Evolutionary conservation across 1,140 invertebrate genomes (phyloP), one percentile per base, ranked within the genome.

Genomic region (Goniozus legneri): DNA sequence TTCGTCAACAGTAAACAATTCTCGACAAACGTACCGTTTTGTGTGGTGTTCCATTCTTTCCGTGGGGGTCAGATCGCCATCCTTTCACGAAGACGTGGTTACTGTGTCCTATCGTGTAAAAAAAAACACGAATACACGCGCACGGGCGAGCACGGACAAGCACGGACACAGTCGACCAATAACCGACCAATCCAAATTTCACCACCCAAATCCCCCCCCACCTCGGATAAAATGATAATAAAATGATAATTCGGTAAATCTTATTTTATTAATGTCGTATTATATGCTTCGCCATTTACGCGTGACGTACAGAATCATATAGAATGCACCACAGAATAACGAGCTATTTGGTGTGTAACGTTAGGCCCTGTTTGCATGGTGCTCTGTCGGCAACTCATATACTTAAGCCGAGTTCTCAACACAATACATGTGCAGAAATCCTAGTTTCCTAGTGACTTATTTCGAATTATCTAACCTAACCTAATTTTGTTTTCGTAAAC

Each of bases 51-150:
- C 62, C 69, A 69, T 70, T 65, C 62, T 67, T 69, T 27, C 45
- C 40, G 32, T 58, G 47, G 58, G 61, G 67, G 67, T 72, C 69
- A 71, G 64, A 64, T 70, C 58, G 66, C 65, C 69, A 68, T 72
- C 60, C 61, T 70, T 56, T 50, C 32, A n/a, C n/a, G 33, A 42
- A 54, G 34, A 52, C 49, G 44, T 58, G 42, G n/a, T n/a, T n/a
- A n/a, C 51, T 41, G 52, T 44, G 56, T 38, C 22, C 13, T 35
- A 43, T 30, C 15, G 14, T 27, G 4, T 27, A 10, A 6, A 27
- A 27, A 27, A 27, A 27, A 27, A 10, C 24, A 27, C 21, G 37
- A 38, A 33, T n/a, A n/a, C n/a, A n/a, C n/a, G n/a, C n/a, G n/a
- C n/a, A n/a, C n/a, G n/a, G n/a, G n/a, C n/a, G n/a, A n/a, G n/a